Base-by-base conservation (phyloP, 2,797 vertebrate genomes). In the Rachycentron canadum region DNA sequence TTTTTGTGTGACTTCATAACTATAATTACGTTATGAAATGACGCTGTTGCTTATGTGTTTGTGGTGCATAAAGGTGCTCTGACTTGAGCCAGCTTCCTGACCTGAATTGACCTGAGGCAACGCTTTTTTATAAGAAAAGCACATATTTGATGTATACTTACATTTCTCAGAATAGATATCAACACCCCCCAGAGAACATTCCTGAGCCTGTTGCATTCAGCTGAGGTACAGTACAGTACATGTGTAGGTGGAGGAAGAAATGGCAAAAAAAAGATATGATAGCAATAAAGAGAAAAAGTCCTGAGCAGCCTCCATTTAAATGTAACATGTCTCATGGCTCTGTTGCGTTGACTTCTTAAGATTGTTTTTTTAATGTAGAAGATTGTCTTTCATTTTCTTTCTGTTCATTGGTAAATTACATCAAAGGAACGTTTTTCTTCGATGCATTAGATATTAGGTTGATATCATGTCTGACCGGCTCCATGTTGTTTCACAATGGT, bases 161-260 rank as follows among this genome's bases (percentile, higher is more conserved):
- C 25, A 60, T 47, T 69, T 52, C 67, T 34, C 55, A 23, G 45
- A 83, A 72, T 72, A 82, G 38, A 58, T 77, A 25, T 16, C 23
- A 7, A 26, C 34, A 55, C 40, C 34, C 59, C 38, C 40, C 53
- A 58, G 78, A 73, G 55, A 77, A 72, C 72, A 73, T 65, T 78
- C 34, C 23, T 65, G 68, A 68, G 65, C 71, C 30, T 67, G 74
- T 45, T 69, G 73, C 53, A 60, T 79, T 86, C 77, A 80, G 30
- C 60, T 73, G 34, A 78, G 56, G 65, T 10, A 40, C 36, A 53
- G 23, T 53, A 74, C 30, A 83, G 68, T 69, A 66, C 60, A 69
- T 66, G 59, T 76, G 81, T 79, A 73, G 66, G 75, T 53, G 66
- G 71, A 40, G 67, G 69, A 52, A 71, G n/a, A 76, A 73, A 74